Evolutionary conservation across 1,140 invertebrate species (phyloP), one percentile per base, ranked within the genome.

Genomic region (Halotydeus destructor): DNA sequence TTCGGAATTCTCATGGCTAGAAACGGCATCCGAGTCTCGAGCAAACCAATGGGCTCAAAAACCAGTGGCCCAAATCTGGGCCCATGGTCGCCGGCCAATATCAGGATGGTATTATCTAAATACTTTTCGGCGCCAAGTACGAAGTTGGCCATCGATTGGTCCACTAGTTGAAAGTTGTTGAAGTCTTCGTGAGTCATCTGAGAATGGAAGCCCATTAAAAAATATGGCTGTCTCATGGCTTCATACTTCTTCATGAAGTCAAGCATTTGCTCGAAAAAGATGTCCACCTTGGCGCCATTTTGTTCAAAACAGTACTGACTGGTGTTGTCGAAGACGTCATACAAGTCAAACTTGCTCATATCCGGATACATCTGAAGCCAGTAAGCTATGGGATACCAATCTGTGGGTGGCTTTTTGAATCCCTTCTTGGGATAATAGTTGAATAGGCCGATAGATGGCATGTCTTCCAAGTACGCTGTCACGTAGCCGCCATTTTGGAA

Each of bases 391-490:
- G 75, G 62, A 49, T 83, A 84, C 52, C 79, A 84, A 55, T 86
- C 78, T 0, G 75, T 78, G 0, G 82, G 81, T 18, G 69, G 69
- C 21, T 71, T 61, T 9, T 66, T 58, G 54, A 86, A 89, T 1
- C 82, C 82, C 25, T 32, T 65, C 60, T 54, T 31, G n/a, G n/a
- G n/a, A 2, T 32, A 12, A 14, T 78, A 85, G 57, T 83, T 84
- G 50, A 86, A 86, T 0, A 76, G 74, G 4, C 72, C 72, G 23
- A 84, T 73, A 23, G 60, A 58, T 0, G 72, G 69, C 8, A 65
- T 63, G 55, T 89, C 83, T 64, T 88, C 83, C 0, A 68, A 74
- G 41, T 76, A 76, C 2, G 71, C 71, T 0, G 84, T 88, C 0
- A 71, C 66, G 54, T 76, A 86, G 75, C 75, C 1, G 59, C 55